Conservation (phyloP, 2,888 invertebrate genomes). For the Chaetogeoica ovagalla region DNA sequence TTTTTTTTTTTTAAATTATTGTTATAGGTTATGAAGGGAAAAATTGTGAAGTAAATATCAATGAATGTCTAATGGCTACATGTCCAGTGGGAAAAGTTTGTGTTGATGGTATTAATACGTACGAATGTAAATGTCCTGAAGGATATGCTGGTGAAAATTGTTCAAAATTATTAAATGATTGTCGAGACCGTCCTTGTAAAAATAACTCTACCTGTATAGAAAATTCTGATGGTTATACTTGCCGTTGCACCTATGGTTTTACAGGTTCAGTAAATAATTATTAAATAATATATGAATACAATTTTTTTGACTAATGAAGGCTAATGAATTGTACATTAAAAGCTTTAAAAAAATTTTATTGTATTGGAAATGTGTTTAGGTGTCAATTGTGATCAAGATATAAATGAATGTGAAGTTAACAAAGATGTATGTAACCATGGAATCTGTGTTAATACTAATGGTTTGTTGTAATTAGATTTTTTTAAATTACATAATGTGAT, state of each 20-base stretch:
- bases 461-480: slow-evolving; percentile 58
- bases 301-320: neutral
- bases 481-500: neutral
- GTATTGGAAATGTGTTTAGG: slow-evolving; percentile 59
- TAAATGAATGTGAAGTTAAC: slow-evolving; percentile 72
- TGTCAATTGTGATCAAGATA: slow-evolving; percentile 66
- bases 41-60: slow-evolving; percentile 68
- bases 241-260: slow-evolving; percentile 72
- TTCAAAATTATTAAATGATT: slow-evolving; percentile 63
- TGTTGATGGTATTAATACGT: slow-evolving; percentile 64
- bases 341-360: neutral
- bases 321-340: no score
- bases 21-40: slow-evolving; percentile 67
- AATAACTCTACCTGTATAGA: slow-evolving; percentile 75
- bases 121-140: slow-evolving; percentile 67
- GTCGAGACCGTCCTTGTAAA: slow-evolving; percentile 69
- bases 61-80: slow-evolving; percentile 67
- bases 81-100: slow-evolving; percentile 64
- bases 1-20: slow-evolving; percentile 34
- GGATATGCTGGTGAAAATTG: slow-evolving; percentile 69
- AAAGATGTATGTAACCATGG: slow-evolving; percentile 75
- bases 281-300: neutral
- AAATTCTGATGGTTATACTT: slow-evolving; percentile 68
- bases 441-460: slow-evolving; percentile 76
- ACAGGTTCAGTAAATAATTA: slow-evolving; percentile 62